A percentile compares a stretch with the other conserved stretches of the same genome.
Conservation (phyloP, 1,140 invertebrate species). For the Nautilus pompilius region DNA sequence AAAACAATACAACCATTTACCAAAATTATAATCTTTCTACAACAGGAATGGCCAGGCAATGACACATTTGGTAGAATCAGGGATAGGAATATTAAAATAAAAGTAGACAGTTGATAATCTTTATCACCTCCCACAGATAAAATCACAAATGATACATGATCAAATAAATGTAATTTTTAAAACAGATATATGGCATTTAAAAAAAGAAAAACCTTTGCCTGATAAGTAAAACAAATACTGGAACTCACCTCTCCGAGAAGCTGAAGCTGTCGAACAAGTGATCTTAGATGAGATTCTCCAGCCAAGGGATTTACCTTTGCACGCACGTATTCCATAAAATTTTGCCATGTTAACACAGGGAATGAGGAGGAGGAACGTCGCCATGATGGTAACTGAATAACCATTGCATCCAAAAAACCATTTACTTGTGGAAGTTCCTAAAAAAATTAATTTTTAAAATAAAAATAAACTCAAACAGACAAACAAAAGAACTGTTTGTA, state of each 20-base stretch:
- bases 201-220: background rate
- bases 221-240: background rate
- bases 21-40: too few relatives aligned
- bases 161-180: too few relatives aligned
- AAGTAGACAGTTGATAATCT: too few relatives aligned
- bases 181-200: too few relatives aligned
- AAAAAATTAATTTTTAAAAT: conserved; percentile 25
- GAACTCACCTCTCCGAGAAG: conserved; percentile 66
- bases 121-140: too few relatives aligned
- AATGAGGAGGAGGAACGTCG: conserved; percentile 61
- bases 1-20: too few relatives aligned
- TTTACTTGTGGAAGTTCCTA: conserved; percentile 63
- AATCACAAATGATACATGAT: too few relatives aligned
- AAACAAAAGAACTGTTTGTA: background rate
- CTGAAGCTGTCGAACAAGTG: conserved; percentile 69
- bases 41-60: too few relatives aligned
- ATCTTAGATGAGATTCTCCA: conserved; percentile 66
- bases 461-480: conserved; percentile 10
- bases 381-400: conserved; percentile 60
- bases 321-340: conserved; percentile 65
- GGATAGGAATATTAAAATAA: too few relatives aligned
- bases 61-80: too few relatives aligned
- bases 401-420: conserved; percentile 64
- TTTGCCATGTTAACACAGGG: conserved; percentile 68
- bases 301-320: conserved; percentile 69